Percentiles rank a stretch among this genome's conserved stretches.
Evolutionary conservation across 1,140 invertebrate genomes (phyloP).

Genomic region (Globodera ellingtonae): DNA sequence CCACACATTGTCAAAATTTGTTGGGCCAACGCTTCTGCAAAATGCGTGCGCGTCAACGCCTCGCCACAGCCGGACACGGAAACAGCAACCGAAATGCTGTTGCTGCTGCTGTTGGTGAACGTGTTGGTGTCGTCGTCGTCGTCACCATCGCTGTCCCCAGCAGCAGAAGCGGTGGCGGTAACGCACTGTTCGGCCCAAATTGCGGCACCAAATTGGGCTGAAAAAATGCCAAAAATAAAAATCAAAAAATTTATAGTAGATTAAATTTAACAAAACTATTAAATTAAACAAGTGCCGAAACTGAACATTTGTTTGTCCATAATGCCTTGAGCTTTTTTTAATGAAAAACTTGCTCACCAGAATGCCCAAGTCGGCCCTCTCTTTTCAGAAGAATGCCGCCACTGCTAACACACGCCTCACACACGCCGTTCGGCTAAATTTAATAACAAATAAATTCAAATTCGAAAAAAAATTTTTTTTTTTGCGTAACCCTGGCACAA

Average conservation of each 20-base stretch:
- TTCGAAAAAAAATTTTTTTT: slow-evolving; percentile 8
- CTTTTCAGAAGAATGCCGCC: slow-evolving; percentile 49
- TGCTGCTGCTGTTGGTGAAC: not conserved
- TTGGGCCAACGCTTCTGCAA: slow-evolving; percentile 44
- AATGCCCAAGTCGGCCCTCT: slow-evolving; percentile 49
- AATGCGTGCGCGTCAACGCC: slow-evolving; percentile 38
- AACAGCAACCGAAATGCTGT: slow-evolving; percentile 28
- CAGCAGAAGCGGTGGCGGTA: not conserved
- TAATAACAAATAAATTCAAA: not conserved
- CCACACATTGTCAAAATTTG: slow-evolving; percentile 12
- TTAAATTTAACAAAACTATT: too few relatives aligned
- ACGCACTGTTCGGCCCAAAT: slow-evolving; percentile 47
- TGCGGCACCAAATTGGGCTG: slow-evolving; percentile 39
- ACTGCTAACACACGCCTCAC: slow-evolving; percentile 39
- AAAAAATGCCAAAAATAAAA: not conserved
- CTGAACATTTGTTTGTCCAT: too few relatives aligned
- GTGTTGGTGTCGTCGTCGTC: too few relatives aligned
- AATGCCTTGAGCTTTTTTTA: not conserved
- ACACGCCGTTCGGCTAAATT: slow-evolving; percentile 12
- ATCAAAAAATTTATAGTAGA: too few relatives aligned
- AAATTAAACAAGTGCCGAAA: too few relatives aligned
- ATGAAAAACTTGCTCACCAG: not conserved
- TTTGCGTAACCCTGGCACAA: not conserved
- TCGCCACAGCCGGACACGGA: slow-evolving; percentile 55
- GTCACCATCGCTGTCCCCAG: too few relatives aligned